phyloP scores from a whole-genome alignment of 2,113 vertebrate species.

The Hippocampus comes region DNA sequence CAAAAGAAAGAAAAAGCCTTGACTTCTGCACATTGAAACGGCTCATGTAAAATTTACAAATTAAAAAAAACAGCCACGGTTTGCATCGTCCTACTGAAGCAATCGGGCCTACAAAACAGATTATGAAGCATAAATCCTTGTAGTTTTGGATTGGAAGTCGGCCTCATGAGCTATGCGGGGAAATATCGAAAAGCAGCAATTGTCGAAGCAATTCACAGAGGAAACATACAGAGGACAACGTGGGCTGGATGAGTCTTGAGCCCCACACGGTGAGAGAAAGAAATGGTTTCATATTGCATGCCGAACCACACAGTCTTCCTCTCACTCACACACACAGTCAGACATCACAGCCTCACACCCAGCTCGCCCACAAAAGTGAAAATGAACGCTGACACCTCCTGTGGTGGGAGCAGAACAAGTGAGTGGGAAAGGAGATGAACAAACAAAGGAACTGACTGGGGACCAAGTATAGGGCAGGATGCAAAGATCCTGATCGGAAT shows the following conservation, averaged over 20 bases:
- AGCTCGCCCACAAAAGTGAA: conserved; percentile 67
- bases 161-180: background rate
- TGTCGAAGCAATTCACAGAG: background rate
- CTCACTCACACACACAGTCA: conserved; percentile 46
- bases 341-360: conserved; percentile 59
- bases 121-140: background rate
- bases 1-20: too few relatives aligned
- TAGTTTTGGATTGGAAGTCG: background rate
- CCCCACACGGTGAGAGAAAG: conserved; percentile 24
- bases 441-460: conserved; percentile 15
- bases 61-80: too few relatives aligned
- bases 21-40: too few relatives aligned
- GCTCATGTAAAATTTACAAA: too few relatives aligned
- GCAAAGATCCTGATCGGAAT: conserved; percentile 15
- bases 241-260: background rate
- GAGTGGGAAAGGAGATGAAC: conserved; percentile 36
- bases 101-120: background rate
- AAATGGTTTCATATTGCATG: conserved; percentile 35
- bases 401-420: conserved; percentile 51
- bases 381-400: conserved; percentile 64
- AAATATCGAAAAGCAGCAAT: background rate
- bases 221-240: background rate
- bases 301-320: conserved; percentile 4
- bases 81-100: background rate
- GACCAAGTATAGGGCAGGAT: conserved; percentile 28